These are phyloP conservation scores for Turritopsis dohrnii DNA, from an alignment of 30 jellyfish, hydroid and myxozoan species.

Conservation along the genomic window DNA sequence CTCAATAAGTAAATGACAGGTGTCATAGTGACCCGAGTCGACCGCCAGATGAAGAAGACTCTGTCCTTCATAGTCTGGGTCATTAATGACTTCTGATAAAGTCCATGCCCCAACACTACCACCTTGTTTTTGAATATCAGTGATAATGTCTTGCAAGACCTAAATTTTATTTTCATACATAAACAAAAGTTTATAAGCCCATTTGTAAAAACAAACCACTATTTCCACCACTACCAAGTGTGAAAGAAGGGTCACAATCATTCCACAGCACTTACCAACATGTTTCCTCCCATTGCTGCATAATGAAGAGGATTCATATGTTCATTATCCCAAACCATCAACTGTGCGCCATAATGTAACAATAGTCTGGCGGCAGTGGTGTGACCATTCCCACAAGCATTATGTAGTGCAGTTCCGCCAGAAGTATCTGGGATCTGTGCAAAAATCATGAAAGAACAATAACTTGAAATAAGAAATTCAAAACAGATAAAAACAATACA, in stretches of 20 bases:
- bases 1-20: conserved; percentile 30
- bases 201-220: no score
- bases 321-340: conserved; percentile 47
- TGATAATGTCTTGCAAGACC: conserved; percentile 38
- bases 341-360: conserved; percentile 26
- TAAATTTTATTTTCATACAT: conserved; percentile 4
- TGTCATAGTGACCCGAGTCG: conserved; percentile 34
- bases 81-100: conserved; percentile 30
- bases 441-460: background rate
- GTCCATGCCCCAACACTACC: conserved; percentile 15
- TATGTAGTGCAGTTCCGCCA: conserved; percentile 50
- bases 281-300: conserved; percentile 54
- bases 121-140: conserved; percentile 12
- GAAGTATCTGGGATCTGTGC: conserved; percentile 54
- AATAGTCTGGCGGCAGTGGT: conserved; percentile 26
- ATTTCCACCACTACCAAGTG: background rate
- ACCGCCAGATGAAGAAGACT: conserved; percentile 54
- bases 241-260: background rate
- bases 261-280: conserved; percentile 22
- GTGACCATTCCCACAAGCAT: conserved; percentile 61
- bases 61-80: conserved; percentile 43
- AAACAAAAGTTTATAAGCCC: no score
- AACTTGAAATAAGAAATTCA: background rate
- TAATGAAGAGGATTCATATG: conserved; percentile 56
- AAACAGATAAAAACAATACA: background rate